Conservation (phyloP, 2,797 vertebrate species). For the Sciurus vulgaris region DNA sequence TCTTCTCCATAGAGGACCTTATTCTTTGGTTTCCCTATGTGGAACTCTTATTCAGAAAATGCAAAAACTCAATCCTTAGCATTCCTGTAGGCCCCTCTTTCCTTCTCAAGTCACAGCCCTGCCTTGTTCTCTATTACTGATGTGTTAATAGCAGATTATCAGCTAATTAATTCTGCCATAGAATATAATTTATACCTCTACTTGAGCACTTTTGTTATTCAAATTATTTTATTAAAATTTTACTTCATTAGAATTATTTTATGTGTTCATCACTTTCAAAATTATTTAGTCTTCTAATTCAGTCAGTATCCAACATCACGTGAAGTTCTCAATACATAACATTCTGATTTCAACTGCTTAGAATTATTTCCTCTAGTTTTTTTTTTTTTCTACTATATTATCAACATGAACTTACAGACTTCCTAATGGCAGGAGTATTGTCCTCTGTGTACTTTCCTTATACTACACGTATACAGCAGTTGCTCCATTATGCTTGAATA, state of each 20-base stretch:
- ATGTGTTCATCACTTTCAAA: not conserved
- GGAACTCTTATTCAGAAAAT: not conserved
- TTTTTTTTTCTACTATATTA: not conserved
- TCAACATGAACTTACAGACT: conserved; percentile 15
- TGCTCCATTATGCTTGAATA: conserved; percentile 24
- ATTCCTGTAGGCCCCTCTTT: not conserved
- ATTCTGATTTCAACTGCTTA: not conserved
- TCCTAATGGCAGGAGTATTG: not conserved
- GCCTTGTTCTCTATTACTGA: not conserved
- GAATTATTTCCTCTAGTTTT: not conserved
- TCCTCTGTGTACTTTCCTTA: not conserved
- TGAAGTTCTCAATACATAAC: not conserved
- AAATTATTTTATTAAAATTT: not conserved
- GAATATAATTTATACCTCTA: not conserved
- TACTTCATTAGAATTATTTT: not conserved
- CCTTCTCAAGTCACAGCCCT: not conserved
- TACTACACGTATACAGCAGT: not conserved
- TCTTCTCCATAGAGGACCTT: not conserved
- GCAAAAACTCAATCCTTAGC: not conserved
- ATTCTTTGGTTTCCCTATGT: not conserved
- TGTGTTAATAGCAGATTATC: not conserved
- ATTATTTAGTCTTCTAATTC: conserved; percentile 35
- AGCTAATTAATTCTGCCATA: not conserved
- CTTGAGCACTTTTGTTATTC: not conserved
- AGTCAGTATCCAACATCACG: not conserved